Evolutionary conservation across 2,797 vertebrate species (phyloP), one percentile per base, ranked within the genome.

Genomic region (Gobio occitaniae): DNA sequence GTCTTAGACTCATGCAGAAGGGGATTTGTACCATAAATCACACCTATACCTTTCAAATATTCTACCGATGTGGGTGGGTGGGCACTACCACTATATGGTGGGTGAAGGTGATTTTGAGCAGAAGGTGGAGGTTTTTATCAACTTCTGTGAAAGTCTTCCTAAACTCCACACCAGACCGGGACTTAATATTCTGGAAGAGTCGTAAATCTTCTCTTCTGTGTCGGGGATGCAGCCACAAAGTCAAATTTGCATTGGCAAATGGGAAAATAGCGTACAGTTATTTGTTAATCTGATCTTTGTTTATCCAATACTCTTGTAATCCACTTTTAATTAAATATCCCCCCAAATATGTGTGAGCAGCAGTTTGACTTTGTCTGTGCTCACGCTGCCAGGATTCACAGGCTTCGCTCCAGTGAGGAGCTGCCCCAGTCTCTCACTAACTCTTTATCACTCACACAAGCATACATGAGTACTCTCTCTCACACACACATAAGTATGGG

Each of bases 281-380:
- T 97, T 95, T 95, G 97, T 97, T 98, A 96, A 98, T 98, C 97
- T 97, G 97, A 98, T 98, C 96, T 96, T 96, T 96, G 96, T 96
- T 98, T 97, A 97, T 96, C 96, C 97, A 95, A 94, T 95, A 95
- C 94, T 95, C 95, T 95, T 92, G 96, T 97, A 98, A 98, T 98
- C 97, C 97, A 96, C 96, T 97, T 99, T 97, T 98, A 98, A 98
- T 99, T 98, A 98, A 98, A 98, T 98, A 97, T 95, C 94, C 92
- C 92, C 93, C 96, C 97, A 97, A 97, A 97, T 96, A 96, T 95
- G 95, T 96, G 92, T 95, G 95, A 96, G 96, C 97, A 97, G 96
- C 96, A 97, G 96, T 97, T 97, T 97, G 97, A 98, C 96, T 97
- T 97, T 97, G 97, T 96, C 96, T 97, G 96, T 96, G 96, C 96